Percentiles rank a stretch among this genome's conserved stretches.
These are phyloP conservation scores for Leptinotarsa defecta DNA, from an alignment of 1,140 invertebrate species.

Conservation along the genomic window DNA sequence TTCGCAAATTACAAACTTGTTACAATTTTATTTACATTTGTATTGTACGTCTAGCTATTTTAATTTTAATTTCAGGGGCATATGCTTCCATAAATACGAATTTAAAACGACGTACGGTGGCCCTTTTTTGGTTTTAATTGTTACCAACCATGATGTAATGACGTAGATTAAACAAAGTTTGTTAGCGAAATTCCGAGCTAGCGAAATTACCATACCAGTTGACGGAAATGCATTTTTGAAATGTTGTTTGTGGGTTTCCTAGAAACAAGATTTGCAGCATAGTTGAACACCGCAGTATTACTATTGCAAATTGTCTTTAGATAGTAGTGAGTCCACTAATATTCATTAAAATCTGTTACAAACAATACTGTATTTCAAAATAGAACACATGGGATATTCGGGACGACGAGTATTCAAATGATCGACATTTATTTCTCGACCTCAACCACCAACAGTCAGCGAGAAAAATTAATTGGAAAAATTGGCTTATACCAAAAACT, in stretches of 20 bases:
- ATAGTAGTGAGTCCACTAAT: no score
- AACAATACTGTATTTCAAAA: no score
- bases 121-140: slow-evolving; percentile 33
- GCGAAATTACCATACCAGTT: background rate
- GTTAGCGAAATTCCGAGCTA: background rate
- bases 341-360: no score
- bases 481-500: no score
- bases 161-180: slow-evolving; percentile 1
- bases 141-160: slow-evolving; percentile 27
- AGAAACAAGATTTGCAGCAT: background rate
- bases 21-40: slow-evolving; percentile 40
- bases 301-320: no score
- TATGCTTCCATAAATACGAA: slow-evolving; percentile 37
- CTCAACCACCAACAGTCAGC: no score
- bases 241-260: background rate
- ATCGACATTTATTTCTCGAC: no score
- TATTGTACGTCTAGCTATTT: slow-evolving; percentile 26
- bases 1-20: slow-evolving; percentile 35
- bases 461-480: no score
- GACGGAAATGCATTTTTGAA: background rate
- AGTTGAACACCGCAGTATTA: no score
- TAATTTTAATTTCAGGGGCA: slow-evolving; percentile 26
- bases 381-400: no score
- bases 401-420: no score
- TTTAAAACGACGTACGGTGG: slow-evolving; percentile 27